Percentiles rank a stretch among this genome's conserved stretches.
These are phyloP conservation scores for Malacoctenus gilli DNA, from an alignment of 2,797 vertebrate genomes.

Conservation along the genomic window DNA sequence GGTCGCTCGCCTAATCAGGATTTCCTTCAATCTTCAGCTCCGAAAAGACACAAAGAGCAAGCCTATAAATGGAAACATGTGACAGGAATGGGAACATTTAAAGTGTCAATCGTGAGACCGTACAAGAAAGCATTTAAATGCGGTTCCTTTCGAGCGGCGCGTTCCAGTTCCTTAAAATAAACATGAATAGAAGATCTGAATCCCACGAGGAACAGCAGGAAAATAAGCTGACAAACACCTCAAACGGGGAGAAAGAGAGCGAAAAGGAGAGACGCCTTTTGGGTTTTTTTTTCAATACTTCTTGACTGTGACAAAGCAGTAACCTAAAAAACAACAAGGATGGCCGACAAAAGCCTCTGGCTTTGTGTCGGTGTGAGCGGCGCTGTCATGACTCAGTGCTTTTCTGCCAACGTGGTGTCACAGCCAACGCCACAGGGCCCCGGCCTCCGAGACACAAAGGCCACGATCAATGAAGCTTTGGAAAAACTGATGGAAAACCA, in stretches of 20 bases:
- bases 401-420: slow-evolving; percentile 63
- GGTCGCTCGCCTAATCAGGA: slow-evolving; percentile 29
- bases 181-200: slow-evolving; percentile 29
- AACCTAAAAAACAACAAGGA: slow-evolving; percentile 60
- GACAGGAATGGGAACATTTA: slow-evolving; percentile 24
- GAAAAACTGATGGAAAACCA: slow-evolving; percentile 81
- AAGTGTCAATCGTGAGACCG: slow-evolving; percentile 39
- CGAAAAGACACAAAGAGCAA: not conserved
- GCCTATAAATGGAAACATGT: slow-evolving; percentile 41
- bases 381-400: slow-evolving; percentile 66
- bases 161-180: slow-evolving; percentile 64
- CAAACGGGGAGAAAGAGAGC: too few relatives aligned
- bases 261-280: too few relatives aligned
- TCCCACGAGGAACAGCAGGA: slow-evolving; percentile 16
- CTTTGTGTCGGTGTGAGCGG: slow-evolving; percentile 57
- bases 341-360: slow-evolving; percentile 43
- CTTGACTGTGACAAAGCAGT: slow-evolving; percentile 45
- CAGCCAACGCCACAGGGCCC: slow-evolving; percentile 52
- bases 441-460: slow-evolving; percentile 62
- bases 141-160: slow-evolving; percentile 1
- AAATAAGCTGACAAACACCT: slow-evolving; percentile 43
- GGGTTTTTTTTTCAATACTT: too few relatives aligned
- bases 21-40: slow-evolving; percentile 22
- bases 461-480: slow-evolving; percentile 77
- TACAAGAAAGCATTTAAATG: slow-evolving; percentile 5